A percentile compares a stretch with the other conserved stretches of the same genome.
phyloP scores from a whole-genome alignment of 2,797 vertebrate genomes.

The Myotis pilosus region DNA sequence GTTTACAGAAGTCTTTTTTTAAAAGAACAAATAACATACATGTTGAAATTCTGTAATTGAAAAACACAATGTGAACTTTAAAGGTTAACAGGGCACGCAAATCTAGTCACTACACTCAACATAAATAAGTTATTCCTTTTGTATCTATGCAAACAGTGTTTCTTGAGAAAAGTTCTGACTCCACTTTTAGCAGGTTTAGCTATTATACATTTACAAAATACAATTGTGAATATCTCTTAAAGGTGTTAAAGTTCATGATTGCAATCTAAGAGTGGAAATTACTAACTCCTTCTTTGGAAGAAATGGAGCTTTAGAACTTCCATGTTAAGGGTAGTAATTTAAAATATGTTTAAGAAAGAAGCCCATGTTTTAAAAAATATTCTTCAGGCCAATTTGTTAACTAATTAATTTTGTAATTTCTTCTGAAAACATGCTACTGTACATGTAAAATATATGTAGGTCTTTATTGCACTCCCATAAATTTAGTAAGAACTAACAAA shows the following conservation, averaged over 20 bases:
- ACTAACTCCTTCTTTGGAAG: not conserved
- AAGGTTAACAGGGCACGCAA: not conserved
- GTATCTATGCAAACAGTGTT: not conserved
- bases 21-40: slow-evolving; percentile 1
- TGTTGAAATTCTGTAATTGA: slow-evolving; percentile 23
- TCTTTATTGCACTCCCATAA: slow-evolving; percentile 5
- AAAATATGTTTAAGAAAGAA: slow-evolving; percentile 45
- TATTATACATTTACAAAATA: not conserved
- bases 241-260: not conserved
- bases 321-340: not conserved
- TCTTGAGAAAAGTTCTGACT: slow-evolving; percentile 33
- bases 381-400: slow-evolving; percentile 14
- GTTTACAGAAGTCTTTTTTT: not conserved
- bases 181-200: not conserved
- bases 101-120: not conserved
- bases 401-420: slow-evolving; percentile 21
- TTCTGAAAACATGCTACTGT: slow-evolving; percentile 62
- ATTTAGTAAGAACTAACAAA: slow-evolving; percentile 41
- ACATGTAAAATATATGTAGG: not conserved
- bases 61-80: slow-evolving; percentile 15
- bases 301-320: slow-evolving; percentile 29
- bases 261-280: not conserved
- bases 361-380: not conserved
- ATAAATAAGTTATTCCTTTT: not conserved
- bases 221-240: not conserved